phyloP scores from a whole-genome alignment of 2,888 invertebrate genomes.

The Pachliopta kotzebuea region DNA sequence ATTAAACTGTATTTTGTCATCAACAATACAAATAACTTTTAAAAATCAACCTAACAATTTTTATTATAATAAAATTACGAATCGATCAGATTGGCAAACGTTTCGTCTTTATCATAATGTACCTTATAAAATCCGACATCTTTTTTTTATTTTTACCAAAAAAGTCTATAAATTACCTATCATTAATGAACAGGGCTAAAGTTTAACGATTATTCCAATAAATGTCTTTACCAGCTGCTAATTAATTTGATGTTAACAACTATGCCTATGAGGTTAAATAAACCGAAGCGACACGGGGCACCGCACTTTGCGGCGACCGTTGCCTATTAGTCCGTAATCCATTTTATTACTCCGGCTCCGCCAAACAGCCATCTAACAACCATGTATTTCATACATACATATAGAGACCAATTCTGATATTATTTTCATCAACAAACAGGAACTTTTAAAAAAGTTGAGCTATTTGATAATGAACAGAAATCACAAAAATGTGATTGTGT shows the following conservation, averaged over 20 bases:
- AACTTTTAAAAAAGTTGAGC: neutral
- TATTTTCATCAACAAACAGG: neutral
- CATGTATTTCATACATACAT: neutral
- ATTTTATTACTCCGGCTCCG: conserved; percentile 12
- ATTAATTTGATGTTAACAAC: conserved; percentile 6
- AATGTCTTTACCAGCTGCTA: conserved; percentile 2
- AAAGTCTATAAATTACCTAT: neutral
- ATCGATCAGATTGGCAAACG: no score
- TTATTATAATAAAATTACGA: no score
- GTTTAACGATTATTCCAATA: neutral
- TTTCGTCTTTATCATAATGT: no score
- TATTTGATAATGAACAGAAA: no score
- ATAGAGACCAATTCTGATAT: neutral
- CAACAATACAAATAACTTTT: no score
- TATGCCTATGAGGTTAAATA: conserved; percentile 10
- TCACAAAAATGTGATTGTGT: no score
- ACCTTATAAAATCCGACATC: no score
- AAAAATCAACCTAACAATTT: no score
- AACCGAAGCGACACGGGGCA: conserved; percentile 6
- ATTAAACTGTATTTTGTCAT: no score
- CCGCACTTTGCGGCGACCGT: conserved; percentile 20
- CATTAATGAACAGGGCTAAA: neutral
- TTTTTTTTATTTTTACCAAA: no score
- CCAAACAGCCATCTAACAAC: neutral
- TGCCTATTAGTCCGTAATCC: conserved; percentile 24